Conservation (phyloP, 2,888 invertebrate genomes). For the Junonia oenone region DNA sequence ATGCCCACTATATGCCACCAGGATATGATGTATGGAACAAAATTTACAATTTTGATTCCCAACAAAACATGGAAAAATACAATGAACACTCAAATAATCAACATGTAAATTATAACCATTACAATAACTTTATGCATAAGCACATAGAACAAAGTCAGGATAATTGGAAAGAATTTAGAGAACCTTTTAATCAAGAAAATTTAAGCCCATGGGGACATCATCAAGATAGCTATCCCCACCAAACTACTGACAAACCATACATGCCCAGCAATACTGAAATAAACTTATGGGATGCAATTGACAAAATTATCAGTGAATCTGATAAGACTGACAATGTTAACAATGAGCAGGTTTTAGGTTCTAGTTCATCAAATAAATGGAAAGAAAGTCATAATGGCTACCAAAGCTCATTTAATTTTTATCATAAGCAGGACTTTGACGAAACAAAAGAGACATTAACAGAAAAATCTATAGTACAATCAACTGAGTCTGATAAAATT, state of each 20-base stretch:
- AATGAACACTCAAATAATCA: neutral
- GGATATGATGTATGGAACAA: neutral
- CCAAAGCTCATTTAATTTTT: neutral
- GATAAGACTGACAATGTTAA: constrained; percentile 4
- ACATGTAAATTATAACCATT: neutral
- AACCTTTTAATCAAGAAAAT: neutral
- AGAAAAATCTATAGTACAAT: neutral
- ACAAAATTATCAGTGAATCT: constrained; percentile 4
- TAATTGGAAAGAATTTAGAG: neutral
- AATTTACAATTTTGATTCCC: neutral
- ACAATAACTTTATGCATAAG: too few species aligned
- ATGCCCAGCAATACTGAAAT: neutral
- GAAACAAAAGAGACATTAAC: neutral
- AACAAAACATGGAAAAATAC: neutral
- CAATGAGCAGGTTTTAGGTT: neutral
- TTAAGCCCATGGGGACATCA: neutral
- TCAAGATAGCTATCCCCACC: neutral
- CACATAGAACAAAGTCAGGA: neutral
- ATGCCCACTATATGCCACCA: neutral
- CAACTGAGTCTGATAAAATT: neutral
- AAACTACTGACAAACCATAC: neutral
- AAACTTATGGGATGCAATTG: constrained; percentile 6
- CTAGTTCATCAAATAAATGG: neutral
- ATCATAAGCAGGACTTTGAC: neutral
- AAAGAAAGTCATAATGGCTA: neutral